Base-by-base conservation (phyloP, 2,113 vertebrate genomes). In the Saguinus midas region DNA sequence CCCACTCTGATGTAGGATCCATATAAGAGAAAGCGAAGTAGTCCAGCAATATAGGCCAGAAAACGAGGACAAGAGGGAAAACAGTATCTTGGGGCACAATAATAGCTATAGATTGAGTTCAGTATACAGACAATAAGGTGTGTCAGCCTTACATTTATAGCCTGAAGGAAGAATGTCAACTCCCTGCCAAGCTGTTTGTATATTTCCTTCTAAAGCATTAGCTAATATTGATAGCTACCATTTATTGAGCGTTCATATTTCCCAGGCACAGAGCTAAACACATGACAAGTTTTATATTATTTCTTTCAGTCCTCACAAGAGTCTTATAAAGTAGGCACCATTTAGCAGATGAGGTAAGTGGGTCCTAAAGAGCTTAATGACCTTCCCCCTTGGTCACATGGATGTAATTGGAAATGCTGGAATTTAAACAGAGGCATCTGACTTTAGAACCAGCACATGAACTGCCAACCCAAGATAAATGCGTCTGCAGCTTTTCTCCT, bases 271-370 rank as follows among this genome's bases (percentile, higher is more conserved):
- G 37, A 95, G 88, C 52, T n/a, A 58, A 93, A 13, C 32, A 21
- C 37, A 84, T 86, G 70, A 83, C 40, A 91, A 96, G 50, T 21
- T 93, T 83, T 29, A 61, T 7, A 50, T 90, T 52, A 81, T 90
- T 82, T 95, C 57, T 58, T 88, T 96, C 37, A 45, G n/a, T 70
- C 79, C 72, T 87, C 61, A 70, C 14, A 73, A 91, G 61, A 87
- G 84, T 76, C 61, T 64, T 25, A 4, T 13, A 64, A 90, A 95
- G 68, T 58, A 80, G 75, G 35, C 82, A 52, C 37, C 75, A 76
- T 87, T 92, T 72, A 87, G 48, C 70, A 80, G 90, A 78, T 35
- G 68, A 83, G 52, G 40, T 57, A 88, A 78, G 37, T 85, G 50
- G 8, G 35, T 58, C 81, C 66, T 79, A 64, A 93, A 87, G 23